phyloP scores from a whole-genome alignment of 2,888 invertebrate genomes.

The Sinopyrophorus schimmeli region DNA sequence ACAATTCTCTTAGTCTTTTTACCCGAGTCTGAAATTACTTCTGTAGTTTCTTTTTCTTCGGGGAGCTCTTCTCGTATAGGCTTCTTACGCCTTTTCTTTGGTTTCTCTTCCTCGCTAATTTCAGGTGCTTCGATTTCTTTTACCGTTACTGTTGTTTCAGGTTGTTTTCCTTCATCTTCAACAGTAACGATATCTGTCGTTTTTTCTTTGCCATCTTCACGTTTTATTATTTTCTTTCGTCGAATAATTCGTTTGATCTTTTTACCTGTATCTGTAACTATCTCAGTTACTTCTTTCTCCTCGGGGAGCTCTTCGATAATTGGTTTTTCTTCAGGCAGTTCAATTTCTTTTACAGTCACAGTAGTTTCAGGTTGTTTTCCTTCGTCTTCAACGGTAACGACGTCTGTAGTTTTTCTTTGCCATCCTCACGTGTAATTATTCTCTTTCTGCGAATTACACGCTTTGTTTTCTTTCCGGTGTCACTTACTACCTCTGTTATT shows the following conservation, averaged over 20 bases:
- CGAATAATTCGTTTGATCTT: conserved; percentile 43
- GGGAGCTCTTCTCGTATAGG: conserved; percentile 37
- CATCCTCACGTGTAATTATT: conserved; percentile 38
- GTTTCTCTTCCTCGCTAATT: conserved; percentile 34
- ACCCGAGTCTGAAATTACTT: conserved; percentile 29
- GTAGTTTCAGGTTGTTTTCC: conserved; percentile 38
- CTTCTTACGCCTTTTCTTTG: conserved; percentile 16
- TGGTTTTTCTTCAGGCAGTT: conserved; percentile 31
- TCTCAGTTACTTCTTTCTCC: conserved; percentile 41
- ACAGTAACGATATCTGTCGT: conserved; percentile 44
- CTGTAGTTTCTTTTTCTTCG: conserved; percentile 33
- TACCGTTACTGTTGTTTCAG: conserved; percentile 44
- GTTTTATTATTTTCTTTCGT: conserved; percentile 48
- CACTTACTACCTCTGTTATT: conserved; percentile 38
- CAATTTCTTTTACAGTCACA: conserved; percentile 30
- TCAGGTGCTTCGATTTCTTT: conserved; percentile 39
- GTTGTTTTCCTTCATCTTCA: conserved; percentile 46
- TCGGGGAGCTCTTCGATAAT: conserved; percentile 36
- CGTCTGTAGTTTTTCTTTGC: conserved; percentile 41
- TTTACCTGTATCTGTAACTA: conserved; percentile 40
- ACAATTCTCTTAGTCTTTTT: conserved; percentile 26
- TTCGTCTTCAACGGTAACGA: conserved; percentile 42
- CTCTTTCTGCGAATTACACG: conserved; percentile 50
- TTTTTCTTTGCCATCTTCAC: conserved; percentile 42
- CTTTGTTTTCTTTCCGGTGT: conserved; percentile 35